Base-by-base conservation (phyloP, 2,888 invertebrate species). In the Erannis defoliaria region DNA sequence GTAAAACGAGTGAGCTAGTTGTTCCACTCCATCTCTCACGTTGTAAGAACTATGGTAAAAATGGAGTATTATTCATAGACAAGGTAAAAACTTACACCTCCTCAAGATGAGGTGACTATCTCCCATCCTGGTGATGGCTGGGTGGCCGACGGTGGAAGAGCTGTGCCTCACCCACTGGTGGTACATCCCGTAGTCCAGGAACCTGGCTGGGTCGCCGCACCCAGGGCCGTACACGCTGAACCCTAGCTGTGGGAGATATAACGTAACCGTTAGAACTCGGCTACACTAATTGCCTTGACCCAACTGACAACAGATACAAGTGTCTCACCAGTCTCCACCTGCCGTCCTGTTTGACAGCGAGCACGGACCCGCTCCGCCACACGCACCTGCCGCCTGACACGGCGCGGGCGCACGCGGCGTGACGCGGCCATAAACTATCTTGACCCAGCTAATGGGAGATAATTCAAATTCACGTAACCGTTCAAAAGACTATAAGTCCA, bases 141-240 rank as follows among this genome's bases (percentile, higher is more conserved):
- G 78, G 38, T 18, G 67, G 1, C 87, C 87, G 5, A 82, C 75
- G 54, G 75, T 72, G 12, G 62, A 45, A 2, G 85, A 46, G 58
- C 66, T 80, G 2, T 46, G 53, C 2, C 64, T 45, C 14, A 86
- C 78, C 87, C 87, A 87, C 0, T 55, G 56, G 31, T 75, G 67
- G 55, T 81, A 77, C 73, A 72, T 71, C 0, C 78, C 80, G 66
- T 85, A 86, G 73, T 87, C 86, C 9, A 87, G 12, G 62, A 86
- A 88, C 21, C 86, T 67, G 0, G 86, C 76, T 0, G 86, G 86
- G 0, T 83, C 73, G 0, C 70, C 62, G 48, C 88, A 87, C 0
- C 88, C 88, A 0, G 86, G 86, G 0, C 88, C 88, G 40, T 80
- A 73, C 0, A 87, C 70, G 0, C 87, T 85, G 26, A 86, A 82